Evolutionary conservation across 2,888 invertebrate species (phyloP).

Genomic region (Diachrysia chrysitis): DNA sequence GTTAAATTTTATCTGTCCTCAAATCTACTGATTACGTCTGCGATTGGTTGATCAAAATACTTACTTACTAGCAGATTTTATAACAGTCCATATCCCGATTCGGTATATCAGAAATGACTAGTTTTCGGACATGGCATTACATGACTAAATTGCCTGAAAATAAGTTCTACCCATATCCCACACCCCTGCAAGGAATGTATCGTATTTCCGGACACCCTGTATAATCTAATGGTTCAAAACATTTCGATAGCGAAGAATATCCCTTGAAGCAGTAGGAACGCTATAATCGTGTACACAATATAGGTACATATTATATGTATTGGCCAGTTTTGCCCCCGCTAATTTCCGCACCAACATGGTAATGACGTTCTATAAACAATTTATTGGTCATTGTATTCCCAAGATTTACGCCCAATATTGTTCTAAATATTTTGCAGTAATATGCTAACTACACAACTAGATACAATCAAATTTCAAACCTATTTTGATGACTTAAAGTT

Average conservation of each 20-base stretch:
- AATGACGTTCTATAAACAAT: slow-evolving; percentile 62
- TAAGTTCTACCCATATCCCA: too few relatives aligned
- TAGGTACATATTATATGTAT: slow-evolving; percentile 32
- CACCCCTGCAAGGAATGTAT: too few relatives aligned
- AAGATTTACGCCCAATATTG: slow-evolving; percentile 60
- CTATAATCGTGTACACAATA: neutral
- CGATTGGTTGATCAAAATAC: too few relatives aligned
- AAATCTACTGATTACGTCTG: too few relatives aligned
- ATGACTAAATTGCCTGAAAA: too few relatives aligned
- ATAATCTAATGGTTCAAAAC: neutral
- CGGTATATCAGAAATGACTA: too few relatives aligned
- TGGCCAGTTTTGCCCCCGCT: slow-evolving; percentile 42
- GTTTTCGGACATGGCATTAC: too few relatives aligned
- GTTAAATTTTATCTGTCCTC: too few relatives aligned
- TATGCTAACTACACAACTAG: slow-evolving; percentile 27
- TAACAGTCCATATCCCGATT: too few relatives aligned
- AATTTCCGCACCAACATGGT: slow-evolving; percentile 57
- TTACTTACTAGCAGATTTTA: too few relatives aligned
- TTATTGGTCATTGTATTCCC: slow-evolving; percentile 61
- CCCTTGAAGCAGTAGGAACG: neutral
- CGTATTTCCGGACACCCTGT: too few relatives aligned
- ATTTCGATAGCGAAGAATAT: neutral
- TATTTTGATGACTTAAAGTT: neutral
- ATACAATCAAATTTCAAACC: slow-evolving; percentile 10
- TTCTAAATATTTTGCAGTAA: slow-evolving; percentile 33